Evolutionary conservation across 2,113 vertebrate genomes (phyloP).

Genomic region (Paralichthys olivaceus): DNA sequence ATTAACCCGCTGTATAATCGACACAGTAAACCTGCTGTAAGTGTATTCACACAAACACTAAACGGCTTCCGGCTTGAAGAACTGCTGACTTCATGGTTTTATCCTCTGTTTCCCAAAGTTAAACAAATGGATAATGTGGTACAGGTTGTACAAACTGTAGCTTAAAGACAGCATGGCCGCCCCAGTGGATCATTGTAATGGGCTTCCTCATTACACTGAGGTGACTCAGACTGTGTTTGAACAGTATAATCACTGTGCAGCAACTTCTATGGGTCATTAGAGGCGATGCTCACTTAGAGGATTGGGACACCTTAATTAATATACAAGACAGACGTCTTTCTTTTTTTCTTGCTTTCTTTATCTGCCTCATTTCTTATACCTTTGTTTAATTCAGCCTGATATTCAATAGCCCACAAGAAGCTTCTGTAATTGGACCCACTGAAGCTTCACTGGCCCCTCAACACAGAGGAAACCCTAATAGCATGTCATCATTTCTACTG

Average conservation of each 20-base stretch:
- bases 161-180: constrained; percentile 5
- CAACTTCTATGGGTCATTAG: constrained; percentile 44
- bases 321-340: constrained; percentile 8
- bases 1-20: background rate
- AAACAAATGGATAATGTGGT: constrained; percentile 7
- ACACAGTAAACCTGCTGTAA: background rate
- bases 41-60: background rate
- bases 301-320: constrained; percentile 37
- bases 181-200: constrained; percentile 21
- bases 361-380: constrained; percentile 1
- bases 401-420: background rate
- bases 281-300: constrained; percentile 32
- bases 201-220: constrained; percentile 50
- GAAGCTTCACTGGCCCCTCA: constrained; percentile 1
- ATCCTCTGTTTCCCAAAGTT: background rate
- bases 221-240: constrained; percentile 24
- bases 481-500: background rate
- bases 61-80: background rate
- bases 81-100: background rate
- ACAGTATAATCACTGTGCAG: constrained; percentile 39
- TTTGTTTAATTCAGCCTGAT: background rate
- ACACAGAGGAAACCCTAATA: constrained; percentile 2
- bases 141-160: constrained; percentile 27
- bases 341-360: background rate
- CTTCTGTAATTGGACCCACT: constrained; percentile 41